Evolutionary conservation across 2,888 invertebrate species (phyloP).

Genomic region (Leptogaster cylindrica): DNA sequence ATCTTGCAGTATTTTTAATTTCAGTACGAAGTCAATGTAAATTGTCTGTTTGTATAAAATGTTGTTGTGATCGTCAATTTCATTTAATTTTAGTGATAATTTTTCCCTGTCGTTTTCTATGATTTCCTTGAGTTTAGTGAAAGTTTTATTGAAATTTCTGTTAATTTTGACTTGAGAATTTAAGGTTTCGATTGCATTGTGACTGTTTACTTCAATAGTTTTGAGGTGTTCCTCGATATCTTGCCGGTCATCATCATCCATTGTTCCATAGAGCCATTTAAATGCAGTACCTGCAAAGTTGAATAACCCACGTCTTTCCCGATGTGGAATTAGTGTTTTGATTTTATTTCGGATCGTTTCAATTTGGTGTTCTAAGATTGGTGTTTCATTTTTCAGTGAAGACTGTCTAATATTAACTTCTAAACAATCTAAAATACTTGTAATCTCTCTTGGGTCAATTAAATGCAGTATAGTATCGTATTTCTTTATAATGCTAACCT

Average conservation of each 20-base stretch:
- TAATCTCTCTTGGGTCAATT: constrained; percentile 18
- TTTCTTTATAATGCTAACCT: constrained; percentile 24
- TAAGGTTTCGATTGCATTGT: constrained; percentile 22
- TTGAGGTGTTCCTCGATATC: constrained; percentile 32
- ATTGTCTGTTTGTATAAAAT: neutral
- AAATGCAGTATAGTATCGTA: constrained; percentile 36
- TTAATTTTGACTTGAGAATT: constrained; percentile 36
- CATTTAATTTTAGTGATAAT: constrained; percentile 15
- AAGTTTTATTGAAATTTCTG: constrained; percentile 32
- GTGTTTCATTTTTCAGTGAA: neutral
- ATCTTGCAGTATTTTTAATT: constrained; percentile 23
- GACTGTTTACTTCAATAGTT: constrained; percentile 28
- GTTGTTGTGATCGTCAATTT: neutral
- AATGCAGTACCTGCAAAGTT: constrained; percentile 23
- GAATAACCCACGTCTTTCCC: constrained; percentile 27
- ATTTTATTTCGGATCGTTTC: constrained; percentile 4
- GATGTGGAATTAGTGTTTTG: constrained; percentile 29
- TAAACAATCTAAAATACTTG: constrained; percentile 3
- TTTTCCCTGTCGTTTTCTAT: constrained; percentile 31
- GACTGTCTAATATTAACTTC: neutral
- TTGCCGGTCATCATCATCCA: constrained; percentile 31
- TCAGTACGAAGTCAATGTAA: neutral
- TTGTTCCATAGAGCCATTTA: constrained; percentile 38
- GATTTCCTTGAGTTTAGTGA: constrained; percentile 22
- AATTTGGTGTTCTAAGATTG: neutral